Evolutionary conservation across 1,140 invertebrate species (phyloP), one percentile per base, ranked within the genome.

Genomic region (Acromyrmex echinatior): DNA sequence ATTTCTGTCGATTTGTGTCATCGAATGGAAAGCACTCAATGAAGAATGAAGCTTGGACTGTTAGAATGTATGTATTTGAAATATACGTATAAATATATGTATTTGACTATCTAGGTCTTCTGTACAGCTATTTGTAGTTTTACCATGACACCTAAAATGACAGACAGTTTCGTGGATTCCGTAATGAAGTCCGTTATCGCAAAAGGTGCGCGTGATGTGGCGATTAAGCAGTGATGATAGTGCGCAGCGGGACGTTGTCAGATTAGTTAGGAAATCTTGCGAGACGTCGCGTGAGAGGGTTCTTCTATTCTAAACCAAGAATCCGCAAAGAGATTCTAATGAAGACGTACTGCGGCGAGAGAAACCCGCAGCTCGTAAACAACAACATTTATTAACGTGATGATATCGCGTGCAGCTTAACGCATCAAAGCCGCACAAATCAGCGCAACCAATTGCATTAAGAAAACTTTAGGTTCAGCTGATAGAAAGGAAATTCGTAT

Each of bases 361-460:
- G 56, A 73, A 66, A 74, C n/a, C 18, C 21, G 9, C n/a, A 14
- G 31, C 7, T 56, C 18, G 21, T 16, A 56, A 25, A 49, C 70
- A 73, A 81, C 51, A 45, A 74, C 39, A 68, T 28, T 62, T 62
- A 21, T 62, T 63, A 74, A 62, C 49, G 18, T 18, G 35, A 73
- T 49, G 56, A 49, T 74, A 84, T 84, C 39, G 70, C 68, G 39
- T 82, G 80, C 39, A 9, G 25, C 31, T 62, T 49, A 62, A 74
- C 39, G n/a, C 56, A 14, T 35, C 56, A 49, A 25, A 35, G 31
- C 39, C 58, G 39, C 39, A 6, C 21, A 76, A 62, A 84, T 76
- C 71, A n/a, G 28, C 25, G 25, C 12, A 25, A 14, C 2, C 39
- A 35, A 70, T 49, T 35, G 12, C 25, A n/a, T 70, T 18, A 31